Percentiles rank a stretch among this genome's conserved stretches.
Conservation (phyloP, 2,797 vertebrate genomes). For the Parambassis ranga region DNA sequence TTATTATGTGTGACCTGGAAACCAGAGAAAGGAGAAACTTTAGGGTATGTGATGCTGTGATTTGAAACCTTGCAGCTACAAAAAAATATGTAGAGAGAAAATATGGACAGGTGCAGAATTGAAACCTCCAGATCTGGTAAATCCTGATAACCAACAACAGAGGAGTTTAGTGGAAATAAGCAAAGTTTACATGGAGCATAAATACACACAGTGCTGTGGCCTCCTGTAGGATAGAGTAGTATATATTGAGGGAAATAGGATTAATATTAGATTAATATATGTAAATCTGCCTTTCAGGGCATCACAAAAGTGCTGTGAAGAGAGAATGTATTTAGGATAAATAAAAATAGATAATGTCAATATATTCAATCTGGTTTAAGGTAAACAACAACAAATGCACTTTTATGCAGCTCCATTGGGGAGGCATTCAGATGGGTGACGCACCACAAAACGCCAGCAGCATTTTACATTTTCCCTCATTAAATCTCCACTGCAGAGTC, state of each 20-base stretch:
- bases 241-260: conserved; percentile 4
- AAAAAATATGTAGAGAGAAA: neutral
- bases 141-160: neutral
- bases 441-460: conserved; percentile 33
- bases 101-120: neutral
- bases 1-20: too few relatives aligned
- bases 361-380: neutral
- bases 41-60: neutral
- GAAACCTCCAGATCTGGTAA: neutral
- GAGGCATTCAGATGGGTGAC: conserved; percentile 23
- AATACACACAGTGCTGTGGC: neutral
- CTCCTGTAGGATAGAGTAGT: neutral
- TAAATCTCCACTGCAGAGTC: conserved; percentile 55
- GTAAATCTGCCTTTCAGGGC: conserved; percentile 12
- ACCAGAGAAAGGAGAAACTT: neutral
- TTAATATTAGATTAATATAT: conserved; percentile 25
- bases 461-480: conserved; percentile 45
- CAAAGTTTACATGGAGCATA: neutral
- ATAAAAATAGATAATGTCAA: conserved; percentile 11
- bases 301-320: neutral
- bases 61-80: neutral
- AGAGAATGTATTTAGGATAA: conserved; percentile 1
- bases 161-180: neutral
- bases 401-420: neutral
- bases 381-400: conserved; percentile 24